phyloP scores from a whole-genome alignment of 2,797 vertebrate species.

The Enteromius argenteus region DNA sequence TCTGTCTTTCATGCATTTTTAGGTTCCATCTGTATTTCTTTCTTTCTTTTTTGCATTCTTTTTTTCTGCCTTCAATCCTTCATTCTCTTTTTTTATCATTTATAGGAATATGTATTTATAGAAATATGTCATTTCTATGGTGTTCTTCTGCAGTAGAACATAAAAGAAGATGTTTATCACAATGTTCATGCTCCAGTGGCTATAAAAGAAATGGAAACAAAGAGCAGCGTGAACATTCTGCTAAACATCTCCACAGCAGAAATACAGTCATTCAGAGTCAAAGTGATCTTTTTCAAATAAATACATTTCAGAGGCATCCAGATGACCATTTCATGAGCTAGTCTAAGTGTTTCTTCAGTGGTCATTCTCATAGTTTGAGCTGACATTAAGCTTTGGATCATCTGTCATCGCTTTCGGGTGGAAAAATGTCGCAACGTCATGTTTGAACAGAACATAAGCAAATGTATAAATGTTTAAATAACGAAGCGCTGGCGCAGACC shows the following conservation, averaged over 20 bases:
- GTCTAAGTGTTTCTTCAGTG: not conserved
- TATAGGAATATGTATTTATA: no score
- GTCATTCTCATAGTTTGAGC: constrained; percentile 64
- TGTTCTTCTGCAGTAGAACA: not conserved
- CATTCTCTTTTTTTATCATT: not conserved
- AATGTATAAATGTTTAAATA: constrained; percentile 18
- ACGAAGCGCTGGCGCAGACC: constrained; percentile 54
- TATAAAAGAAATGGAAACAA: not conserved
- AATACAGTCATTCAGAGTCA: not conserved
- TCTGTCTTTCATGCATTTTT: not conserved
- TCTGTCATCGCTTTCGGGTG: not conserved
- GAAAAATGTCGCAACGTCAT: not conserved
- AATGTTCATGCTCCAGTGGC: not conserved
- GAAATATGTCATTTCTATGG: no score
- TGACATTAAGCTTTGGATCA: constrained; percentile 61
- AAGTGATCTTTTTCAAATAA: not conserved
- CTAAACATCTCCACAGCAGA: not conserved
- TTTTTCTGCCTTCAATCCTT: not conserved
- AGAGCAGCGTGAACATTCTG: constrained; percentile 7
- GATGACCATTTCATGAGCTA: not conserved
- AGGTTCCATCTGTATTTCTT: no score
- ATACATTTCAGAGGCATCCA: not conserved
- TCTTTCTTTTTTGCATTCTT: not conserved
- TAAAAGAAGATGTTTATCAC: not conserved
- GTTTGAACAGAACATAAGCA: constrained; percentile 12